A percentile compares a stretch with the other conserved stretches of the same genome.
These are phyloP conservation scores for Tetramorium alpestre DNA, from an alignment of 1,140 invertebrate species.

Conservation along the genomic window DNA sequence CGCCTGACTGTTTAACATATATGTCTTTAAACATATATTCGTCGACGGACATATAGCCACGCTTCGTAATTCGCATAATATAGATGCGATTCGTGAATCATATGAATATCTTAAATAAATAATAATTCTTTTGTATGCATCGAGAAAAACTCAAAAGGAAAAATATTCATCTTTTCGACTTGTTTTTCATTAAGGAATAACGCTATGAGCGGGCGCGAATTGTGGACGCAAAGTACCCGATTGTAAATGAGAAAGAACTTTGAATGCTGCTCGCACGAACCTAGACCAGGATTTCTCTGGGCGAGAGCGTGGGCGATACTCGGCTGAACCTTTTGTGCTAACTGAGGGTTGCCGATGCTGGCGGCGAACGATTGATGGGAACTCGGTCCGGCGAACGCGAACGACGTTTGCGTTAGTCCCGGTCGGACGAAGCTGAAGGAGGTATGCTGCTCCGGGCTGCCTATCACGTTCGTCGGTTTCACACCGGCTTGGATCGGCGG, in stretches of 20 bases:
- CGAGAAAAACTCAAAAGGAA: too few species aligned
- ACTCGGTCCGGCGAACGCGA: constrained; percentile 79
- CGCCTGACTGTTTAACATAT: too few species aligned
- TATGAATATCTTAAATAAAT: too few species aligned
- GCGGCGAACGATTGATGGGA: constrained; percentile 82
- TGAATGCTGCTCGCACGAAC: constrained; percentile 56
- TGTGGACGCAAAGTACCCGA: too few species aligned
- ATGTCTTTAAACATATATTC: too few species aligned
- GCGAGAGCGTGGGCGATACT: constrained; percentile 78
- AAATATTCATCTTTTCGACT: too few species aligned
- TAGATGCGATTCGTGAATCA: too few species aligned
- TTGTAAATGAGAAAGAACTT: not conserved
- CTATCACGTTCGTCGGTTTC: constrained; percentile 76
- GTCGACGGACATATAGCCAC: too few species aligned
- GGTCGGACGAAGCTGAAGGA: constrained; percentile 81
- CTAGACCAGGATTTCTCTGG: constrained; percentile 80
- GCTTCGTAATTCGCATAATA: too few species aligned
- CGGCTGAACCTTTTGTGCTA: constrained; percentile 77
- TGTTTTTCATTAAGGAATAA: too few species aligned
- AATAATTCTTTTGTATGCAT: too few species aligned
- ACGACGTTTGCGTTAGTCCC: constrained; percentile 81
- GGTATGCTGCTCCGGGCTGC: constrained; percentile 79
- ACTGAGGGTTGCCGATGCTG: constrained; percentile 79
- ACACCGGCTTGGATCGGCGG: constrained; percentile 69
- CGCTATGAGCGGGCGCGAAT: not conserved